phyloP scores from a whole-genome alignment of 2,888 invertebrate genomes.

The Bellardia pandia region DNA sequence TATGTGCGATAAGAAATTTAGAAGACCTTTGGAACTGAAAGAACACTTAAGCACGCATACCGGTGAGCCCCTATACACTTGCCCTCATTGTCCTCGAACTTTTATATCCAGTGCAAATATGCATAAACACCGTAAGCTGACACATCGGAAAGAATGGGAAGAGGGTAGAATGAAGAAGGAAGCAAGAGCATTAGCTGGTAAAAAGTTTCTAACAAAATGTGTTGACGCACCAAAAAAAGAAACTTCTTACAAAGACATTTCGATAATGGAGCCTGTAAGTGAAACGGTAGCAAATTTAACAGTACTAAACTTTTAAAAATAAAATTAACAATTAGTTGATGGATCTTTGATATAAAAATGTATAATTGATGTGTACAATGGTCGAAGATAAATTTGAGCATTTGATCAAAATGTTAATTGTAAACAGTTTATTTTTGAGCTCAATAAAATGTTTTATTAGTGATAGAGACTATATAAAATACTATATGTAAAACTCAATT shows the following conservation, averaged over 20 bases:
- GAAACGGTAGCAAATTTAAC: slow-evolving; percentile 35
- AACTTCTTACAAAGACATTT: neutral
- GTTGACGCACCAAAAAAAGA: slow-evolving; percentile 19
- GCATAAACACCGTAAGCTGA: slow-evolving; percentile 58
- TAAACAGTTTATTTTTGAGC: neutral
- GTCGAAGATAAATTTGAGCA: neutral
- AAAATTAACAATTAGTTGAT: neutral
- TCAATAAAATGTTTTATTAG: neutral
- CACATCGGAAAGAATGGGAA: slow-evolving; percentile 63
- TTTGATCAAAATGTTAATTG: no score
- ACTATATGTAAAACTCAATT: no score
- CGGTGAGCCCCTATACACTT: slow-evolving; percentile 55
- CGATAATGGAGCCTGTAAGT: slow-evolving; percentile 9
- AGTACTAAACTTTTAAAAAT: slow-evolving; percentile 41
- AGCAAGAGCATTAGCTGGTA: slow-evolving; percentile 44
- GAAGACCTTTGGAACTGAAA: slow-evolving; percentile 75
- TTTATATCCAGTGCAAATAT: slow-evolving; percentile 61
- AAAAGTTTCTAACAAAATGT: slow-evolving; percentile 32
- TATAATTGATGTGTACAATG: neutral
- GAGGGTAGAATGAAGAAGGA: slow-evolving; percentile 45
- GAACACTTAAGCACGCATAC: slow-evolving; percentile 65
- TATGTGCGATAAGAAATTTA: slow-evolving; percentile 82
- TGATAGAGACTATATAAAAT: no score
- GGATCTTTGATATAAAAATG: no score
- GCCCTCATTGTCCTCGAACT: slow-evolving; percentile 52